Conservation (phyloP, 2,888 invertebrate genomes). For the Netelia melanura region DNA sequence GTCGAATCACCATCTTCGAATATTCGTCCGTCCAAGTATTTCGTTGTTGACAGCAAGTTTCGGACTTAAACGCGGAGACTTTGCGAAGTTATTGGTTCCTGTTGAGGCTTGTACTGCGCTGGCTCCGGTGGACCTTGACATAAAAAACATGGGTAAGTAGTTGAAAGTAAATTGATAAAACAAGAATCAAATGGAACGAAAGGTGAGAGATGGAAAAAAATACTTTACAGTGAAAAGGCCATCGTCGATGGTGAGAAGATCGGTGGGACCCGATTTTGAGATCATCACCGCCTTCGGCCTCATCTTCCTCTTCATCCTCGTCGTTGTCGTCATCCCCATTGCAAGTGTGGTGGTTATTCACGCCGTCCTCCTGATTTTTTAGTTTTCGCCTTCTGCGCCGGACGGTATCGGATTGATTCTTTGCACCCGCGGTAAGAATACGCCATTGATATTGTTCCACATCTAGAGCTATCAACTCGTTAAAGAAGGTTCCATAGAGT, state of each 20-base stretch:
- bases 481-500: constrained; percentile 92
- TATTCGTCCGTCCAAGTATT: constrained; percentile 94
- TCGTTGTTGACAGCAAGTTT: constrained; percentile 90
- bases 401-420: constrained; percentile 83
- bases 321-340: constrained; percentile 73
- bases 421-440: constrained; percentile 82
- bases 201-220: constrained; percentile 1
- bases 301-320: constrained; percentile 77
- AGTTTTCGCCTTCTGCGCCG: constrained; percentile 84
- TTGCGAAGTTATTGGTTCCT: constrained; percentile 85
- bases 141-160: background rate
- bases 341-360: no score
- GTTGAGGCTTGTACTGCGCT: constrained; percentile 20
- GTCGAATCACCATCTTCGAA: constrained; percentile 92
- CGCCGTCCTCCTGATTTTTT: constrained; percentile 75
- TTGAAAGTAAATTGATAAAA: constrained; percentile 9
- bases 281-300: constrained; percentile 79
- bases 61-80: constrained; percentile 92
- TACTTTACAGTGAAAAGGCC: constrained; percentile 91
- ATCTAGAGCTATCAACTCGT: constrained; percentile 92
- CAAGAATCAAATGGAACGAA: background rate
- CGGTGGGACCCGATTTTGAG: constrained; percentile 71
- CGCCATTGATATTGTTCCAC: constrained; percentile 91
- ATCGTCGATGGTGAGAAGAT: constrained; percentile 88
- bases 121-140: constrained; percentile 71